Conservation (phyloP, 23 tunicate species). For the Trididemnum clinides region DNA sequence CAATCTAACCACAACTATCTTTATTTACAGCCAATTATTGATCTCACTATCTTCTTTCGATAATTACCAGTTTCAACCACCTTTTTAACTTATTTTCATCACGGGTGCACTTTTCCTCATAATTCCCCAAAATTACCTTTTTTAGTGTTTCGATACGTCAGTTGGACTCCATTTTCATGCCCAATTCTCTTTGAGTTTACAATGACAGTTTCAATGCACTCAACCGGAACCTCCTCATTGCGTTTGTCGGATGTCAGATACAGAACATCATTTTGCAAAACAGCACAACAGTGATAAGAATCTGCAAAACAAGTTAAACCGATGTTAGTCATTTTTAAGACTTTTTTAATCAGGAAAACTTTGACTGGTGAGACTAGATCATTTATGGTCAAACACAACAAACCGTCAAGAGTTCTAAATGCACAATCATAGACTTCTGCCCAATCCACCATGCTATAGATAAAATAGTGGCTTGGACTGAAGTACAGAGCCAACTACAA, state of each 20-base stretch:
- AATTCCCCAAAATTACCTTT: constrained; percentile 14
- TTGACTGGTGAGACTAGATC: neutral
- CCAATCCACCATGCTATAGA: too few species aligned
- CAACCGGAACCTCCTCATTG: constrained; percentile 86
- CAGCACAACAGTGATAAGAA: constrained; percentile 92
- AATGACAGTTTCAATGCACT: constrained; percentile 76
- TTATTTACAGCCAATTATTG: too few species aligned
- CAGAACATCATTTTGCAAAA: constrained; percentile 80
- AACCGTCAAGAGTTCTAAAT: too few species aligned
- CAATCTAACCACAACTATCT: too few species aligned
- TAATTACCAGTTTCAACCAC: too few species aligned
- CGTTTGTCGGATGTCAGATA: constrained; percentile 83
- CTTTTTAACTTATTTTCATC: too few species aligned
- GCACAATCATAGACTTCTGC: too few species aligned
- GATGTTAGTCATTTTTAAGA: too few species aligned
- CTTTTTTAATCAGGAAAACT: neutral
- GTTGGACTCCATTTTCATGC: constrained; percentile 84
- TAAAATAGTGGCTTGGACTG: too few species aligned
- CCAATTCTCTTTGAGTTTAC: constrained; percentile 91
- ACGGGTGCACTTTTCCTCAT: too few species aligned
- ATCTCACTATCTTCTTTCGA: too few species aligned
- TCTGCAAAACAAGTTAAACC: constrained; percentile 23
- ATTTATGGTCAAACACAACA: neutral
- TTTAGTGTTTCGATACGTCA: constrained; percentile 56
- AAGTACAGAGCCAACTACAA: too few species aligned